Percentiles rank a stretch among this genome's conserved stretches.
phyloP scores from a whole-genome alignment of 1,140 invertebrate species.

The Drosophila sproati region DNA sequence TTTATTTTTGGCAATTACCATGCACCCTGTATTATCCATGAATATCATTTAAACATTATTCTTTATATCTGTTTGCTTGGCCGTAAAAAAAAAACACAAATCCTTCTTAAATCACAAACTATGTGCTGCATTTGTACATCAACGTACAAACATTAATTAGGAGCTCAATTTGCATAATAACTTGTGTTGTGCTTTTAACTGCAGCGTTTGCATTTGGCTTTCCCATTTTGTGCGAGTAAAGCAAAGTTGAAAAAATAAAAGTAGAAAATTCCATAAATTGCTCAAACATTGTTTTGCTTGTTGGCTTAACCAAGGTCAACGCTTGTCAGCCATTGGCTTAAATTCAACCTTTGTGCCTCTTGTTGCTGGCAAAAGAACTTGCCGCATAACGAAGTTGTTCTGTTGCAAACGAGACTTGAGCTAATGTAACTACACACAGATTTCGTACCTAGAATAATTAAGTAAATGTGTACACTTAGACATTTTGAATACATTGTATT shows the following conservation, averaged over 20 bases:
- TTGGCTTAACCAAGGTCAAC: constrained; percentile 25
- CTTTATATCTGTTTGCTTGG: background rate
- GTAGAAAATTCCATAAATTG: constrained; percentile 32
- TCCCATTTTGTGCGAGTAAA: background rate
- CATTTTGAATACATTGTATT: constrained; percentile 54
- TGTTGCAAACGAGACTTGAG: constrained; percentile 5
- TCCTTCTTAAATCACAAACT: constrained; percentile 10
- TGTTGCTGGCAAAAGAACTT: constrained; percentile 8
- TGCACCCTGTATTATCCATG: constrained; percentile 76
- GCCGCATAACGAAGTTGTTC: constrained; percentile 17
- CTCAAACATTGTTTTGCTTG: constrained; percentile 24
- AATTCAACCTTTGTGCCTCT: background rate
- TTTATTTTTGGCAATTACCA: constrained; percentile 65
- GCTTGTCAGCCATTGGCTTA: constrained; percentile 4
- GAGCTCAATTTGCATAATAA: constrained; percentile 53
- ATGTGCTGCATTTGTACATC: constrained; percentile 3
- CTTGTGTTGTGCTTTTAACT: constrained; percentile 32
- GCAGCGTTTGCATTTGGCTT: constrained; percentile 19
- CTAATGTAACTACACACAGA: constrained; percentile 12
- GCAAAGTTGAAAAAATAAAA: background rate
- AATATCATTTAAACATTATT: constrained; percentile 35
- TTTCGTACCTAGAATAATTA: constrained; percentile 16
- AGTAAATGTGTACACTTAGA: constrained; percentile 13
- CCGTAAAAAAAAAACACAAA: background rate
- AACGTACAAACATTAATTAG: constrained; percentile 44